phyloP scores from a whole-genome alignment of 2,888 invertebrate genomes.

The Lordiphosa andalusiaca region DNA sequence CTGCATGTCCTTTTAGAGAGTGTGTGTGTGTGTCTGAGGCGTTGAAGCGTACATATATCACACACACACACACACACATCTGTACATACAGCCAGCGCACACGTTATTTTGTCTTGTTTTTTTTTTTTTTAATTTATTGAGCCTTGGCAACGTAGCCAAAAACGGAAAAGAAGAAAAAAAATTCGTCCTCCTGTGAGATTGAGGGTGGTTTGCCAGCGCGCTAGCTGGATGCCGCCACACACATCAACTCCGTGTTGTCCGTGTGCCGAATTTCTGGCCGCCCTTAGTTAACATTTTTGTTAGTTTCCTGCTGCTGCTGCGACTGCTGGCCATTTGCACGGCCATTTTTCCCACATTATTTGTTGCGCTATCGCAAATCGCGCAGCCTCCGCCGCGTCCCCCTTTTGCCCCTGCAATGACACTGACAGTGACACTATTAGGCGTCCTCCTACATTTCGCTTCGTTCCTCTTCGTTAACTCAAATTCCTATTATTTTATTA shows the following conservation, averaged over 20 bases:
- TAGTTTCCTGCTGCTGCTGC: slow-evolving; percentile 52
- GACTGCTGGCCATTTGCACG: slow-evolving; percentile 9
- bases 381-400: slow-evolving; percentile 47
- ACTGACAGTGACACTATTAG: slow-evolving; percentile 72
- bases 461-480: slow-evolving; percentile 1
- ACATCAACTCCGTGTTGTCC: slow-evolving; percentile 13
- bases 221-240: slow-evolving; percentile 57
- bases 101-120: slow-evolving; percentile 24
- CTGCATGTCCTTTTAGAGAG: background rate
- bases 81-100: slow-evolving; percentile 9
- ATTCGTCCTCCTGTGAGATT: too few relatives aligned
- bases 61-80: slow-evolving; percentile 21
- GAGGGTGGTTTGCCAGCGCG: too few relatives aligned
- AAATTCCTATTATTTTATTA: slow-evolving; percentile 11
- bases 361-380: slow-evolving; percentile 57
- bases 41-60: slow-evolving; percentile 49
- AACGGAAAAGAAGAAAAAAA: slow-evolving; percentile 2
- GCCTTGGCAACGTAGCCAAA: slow-evolving; percentile 34
- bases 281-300: slow-evolving; percentile 71
- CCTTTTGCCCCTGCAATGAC: slow-evolving; percentile 44
- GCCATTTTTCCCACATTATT: slow-evolving; percentile 42
- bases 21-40: slow-evolving; percentile 31
- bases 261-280: slow-evolving; percentile 24
- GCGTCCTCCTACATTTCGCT: slow-evolving; percentile 12
- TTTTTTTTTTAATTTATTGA: slow-evolving; percentile 57